A percentile compares a stretch with the other conserved stretches of the same genome.
These are phyloP conservation scores for Caenorhabditis sulstoni DNA, from an alignment of 2,888 invertebrate species.

Conservation along the genomic window DNA sequence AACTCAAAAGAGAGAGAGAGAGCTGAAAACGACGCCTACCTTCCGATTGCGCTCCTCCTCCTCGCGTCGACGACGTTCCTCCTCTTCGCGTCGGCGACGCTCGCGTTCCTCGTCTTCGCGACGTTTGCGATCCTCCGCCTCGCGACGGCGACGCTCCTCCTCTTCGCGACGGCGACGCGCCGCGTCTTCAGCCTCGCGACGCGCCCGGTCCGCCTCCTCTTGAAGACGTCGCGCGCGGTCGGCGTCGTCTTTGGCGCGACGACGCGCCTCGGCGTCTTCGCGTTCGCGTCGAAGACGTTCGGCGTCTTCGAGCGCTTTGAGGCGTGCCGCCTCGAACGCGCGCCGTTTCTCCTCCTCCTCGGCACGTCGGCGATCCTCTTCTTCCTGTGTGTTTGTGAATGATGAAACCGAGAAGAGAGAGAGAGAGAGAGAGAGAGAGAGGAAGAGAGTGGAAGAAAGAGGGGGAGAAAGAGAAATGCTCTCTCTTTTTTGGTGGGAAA, in stretches of 20 bases:
- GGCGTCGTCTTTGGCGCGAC: slow-evolving; percentile 75
- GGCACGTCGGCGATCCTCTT: slow-evolving; percentile 78
- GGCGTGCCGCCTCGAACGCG: slow-evolving; percentile 80
- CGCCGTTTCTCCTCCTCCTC: slow-evolving; percentile 79
- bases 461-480: too few relatives aligned
- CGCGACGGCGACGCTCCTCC: slow-evolving; percentile 70
- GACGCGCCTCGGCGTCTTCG: slow-evolving; percentile 79
- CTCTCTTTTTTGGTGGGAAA: too few relatives aligned
- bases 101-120: slow-evolving; percentile 65
- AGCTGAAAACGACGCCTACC: slow-evolving; percentile 23
- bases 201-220: slow-evolving; percentile 73
- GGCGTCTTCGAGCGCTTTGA: slow-evolving; percentile 80
- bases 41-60: slow-evolving; percentile 62
- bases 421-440: neutral
- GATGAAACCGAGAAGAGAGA: neutral
- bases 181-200: slow-evolving; percentile 77
- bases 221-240: slow-evolving; percentile 74
- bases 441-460: too few relatives aligned
- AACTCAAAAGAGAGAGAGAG: too few relatives aligned
- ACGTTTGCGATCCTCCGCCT: slow-evolving; percentile 65
- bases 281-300: slow-evolving; percentile 78
- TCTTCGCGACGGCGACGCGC: slow-evolving; percentile 75
- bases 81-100: slow-evolving; percentile 53
- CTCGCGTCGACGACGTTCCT: slow-evolving; percentile 56
- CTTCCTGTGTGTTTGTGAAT: slow-evolving; percentile 74